A percentile compares a stretch with the other conserved stretches of the same genome.
These are phyloP conservation scores for Urophycis tenuis DNA, from an alignment of 2,797 vertebrate species.

Conservation along the genomic window DNA sequence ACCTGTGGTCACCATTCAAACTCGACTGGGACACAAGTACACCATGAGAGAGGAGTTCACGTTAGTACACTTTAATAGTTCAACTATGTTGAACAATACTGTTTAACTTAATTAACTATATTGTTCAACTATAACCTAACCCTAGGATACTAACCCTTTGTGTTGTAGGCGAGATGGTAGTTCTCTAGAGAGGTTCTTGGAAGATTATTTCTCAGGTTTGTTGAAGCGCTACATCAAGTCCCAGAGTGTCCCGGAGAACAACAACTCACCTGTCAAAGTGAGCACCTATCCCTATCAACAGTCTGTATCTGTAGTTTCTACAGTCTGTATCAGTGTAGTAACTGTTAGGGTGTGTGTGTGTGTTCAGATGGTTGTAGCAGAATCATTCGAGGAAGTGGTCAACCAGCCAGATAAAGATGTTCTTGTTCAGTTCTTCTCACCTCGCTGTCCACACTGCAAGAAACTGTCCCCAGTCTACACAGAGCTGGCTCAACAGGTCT, in stretches of 20 bases:
- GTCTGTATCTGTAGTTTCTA: neutral
- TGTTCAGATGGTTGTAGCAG: conserved; percentile 66
- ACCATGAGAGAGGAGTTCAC: conserved; percentile 78
- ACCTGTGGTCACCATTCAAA: conserved; percentile 67
- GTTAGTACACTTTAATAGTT: conserved; percentile 54
- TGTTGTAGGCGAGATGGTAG: conserved; percentile 63
- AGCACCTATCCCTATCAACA: neutral
- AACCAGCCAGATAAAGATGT: conserved; percentile 63
- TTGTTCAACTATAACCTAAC: neutral
- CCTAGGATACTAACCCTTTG: neutral
- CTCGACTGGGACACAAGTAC: conserved; percentile 69
- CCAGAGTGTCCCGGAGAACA: conserved; percentile 67
- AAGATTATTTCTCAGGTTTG: conserved; percentile 66
- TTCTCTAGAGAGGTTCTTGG: conserved; percentile 66
- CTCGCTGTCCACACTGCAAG: conserved; percentile 67
- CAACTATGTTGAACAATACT: too few species aligned
- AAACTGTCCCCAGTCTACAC: conserved; percentile 67
- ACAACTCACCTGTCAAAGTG: conserved; percentile 66
- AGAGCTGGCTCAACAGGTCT: conserved; percentile 63
- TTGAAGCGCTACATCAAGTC: conserved; percentile 72
- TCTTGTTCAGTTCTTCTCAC: conserved; percentile 71
- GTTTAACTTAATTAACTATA: neutral
- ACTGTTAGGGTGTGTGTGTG: neutral
- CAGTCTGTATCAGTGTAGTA: neutral
- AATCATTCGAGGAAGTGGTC: conserved; percentile 67